Evolutionary conservation across 2,113 vertebrate species (phyloP).

Genomic region (Platichthys flesus): DNA sequence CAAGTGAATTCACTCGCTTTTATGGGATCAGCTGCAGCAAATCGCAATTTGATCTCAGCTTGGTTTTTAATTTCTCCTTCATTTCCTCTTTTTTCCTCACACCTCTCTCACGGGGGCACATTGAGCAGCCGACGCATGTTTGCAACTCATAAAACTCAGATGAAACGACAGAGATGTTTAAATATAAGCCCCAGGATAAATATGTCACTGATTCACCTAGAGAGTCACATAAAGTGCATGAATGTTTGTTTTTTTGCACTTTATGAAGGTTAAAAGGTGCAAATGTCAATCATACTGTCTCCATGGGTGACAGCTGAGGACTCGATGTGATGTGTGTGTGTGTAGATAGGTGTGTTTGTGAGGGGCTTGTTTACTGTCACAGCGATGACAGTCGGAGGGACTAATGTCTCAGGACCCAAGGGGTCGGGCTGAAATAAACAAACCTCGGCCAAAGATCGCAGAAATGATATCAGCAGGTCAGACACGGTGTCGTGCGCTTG

Average conservation of each 20-base stretch:
- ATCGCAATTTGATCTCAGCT: neutral
- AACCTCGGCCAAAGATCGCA: constrained; percentile 45
- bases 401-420: constrained; percentile 36
- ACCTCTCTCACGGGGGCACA: too few species aligned
- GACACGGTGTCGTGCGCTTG: neutral
- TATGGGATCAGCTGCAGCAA: constrained; percentile 5
- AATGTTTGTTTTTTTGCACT: constrained; percentile 9
- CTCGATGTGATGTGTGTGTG: constrained; percentile 11
- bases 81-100: too few species aligned
- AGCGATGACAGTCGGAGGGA: constrained; percentile 38
- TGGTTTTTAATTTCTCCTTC: too few species aligned
- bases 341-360: constrained; percentile 16
- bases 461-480: constrained; percentile 41
- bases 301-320: constrained; percentile 22
- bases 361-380: constrained; percentile 37
- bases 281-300: constrained; percentile 31
- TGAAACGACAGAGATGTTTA: neutral
- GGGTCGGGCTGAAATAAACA: constrained; percentile 48
- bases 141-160: neutral
- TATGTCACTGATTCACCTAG: neutral
- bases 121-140: neutral
- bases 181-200: neutral
- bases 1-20: neutral
- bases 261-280: neutral
- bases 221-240: neutral